Evolutionary conservation across 2,113 vertebrate species (phyloP), one percentile per base, ranked within the genome.

Genomic region (Riparia riparia): DNA sequence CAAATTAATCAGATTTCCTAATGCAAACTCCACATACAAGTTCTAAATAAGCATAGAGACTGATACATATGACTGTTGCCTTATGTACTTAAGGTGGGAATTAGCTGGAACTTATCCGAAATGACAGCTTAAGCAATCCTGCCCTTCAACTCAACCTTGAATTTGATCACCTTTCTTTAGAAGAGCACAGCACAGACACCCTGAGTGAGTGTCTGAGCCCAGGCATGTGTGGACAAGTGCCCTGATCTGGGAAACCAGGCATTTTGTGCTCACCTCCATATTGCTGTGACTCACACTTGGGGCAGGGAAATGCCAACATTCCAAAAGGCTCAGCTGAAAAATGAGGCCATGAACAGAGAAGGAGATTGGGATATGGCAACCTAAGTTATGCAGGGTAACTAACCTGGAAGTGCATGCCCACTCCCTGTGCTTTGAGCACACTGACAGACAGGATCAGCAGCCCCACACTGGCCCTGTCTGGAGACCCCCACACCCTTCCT

Each of bases 301-400:
- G 58, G 47, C 32, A 71, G 32, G 31, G 25, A 82, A 95, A 58
- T n/a, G 6, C 6, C 15, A 63, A 1, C 4, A 14, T 9, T 51
- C 32, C 14, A 53, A 74, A 82, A 74, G 31, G 19, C 60, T 6
- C 25, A n/a, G 21, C 8, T 41, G 47, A 57, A 63, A 84, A 79
- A 57, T 0, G 0, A 83, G 13, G 6, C 58, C 17, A 25, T 5
- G 10, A 79, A 26, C 9, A 72, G 44, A 60, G 11, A 29, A 58
- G 20, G 19, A 42, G 31, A 1, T 58, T 80, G 4, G 11, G 5
- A 24, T 45, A 57, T 14, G 21, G 24, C 34, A 77, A 28, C 3
- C 6, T n/a, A 44, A 45, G 21, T 39, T 45, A 68, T 13, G 2
- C 14, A 47, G 44, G 78, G 39, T 39, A 44, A 51, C 3, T 51